These are phyloP conservation scores for Halictus rubicundus DNA, from an alignment of 1,140 invertebrate genomes.

Conservation along the genomic window DNA sequence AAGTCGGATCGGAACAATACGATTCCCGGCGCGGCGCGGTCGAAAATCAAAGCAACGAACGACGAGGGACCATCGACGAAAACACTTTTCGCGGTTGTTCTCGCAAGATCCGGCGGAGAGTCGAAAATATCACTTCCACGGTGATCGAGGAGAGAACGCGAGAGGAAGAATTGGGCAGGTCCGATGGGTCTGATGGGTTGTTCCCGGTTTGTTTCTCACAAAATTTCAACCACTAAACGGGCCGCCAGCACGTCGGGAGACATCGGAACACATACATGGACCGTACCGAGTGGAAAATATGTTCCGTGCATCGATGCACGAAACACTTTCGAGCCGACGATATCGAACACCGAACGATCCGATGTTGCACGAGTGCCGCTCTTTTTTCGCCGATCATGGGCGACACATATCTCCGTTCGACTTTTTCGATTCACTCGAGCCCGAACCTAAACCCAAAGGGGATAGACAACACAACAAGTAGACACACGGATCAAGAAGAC, in stretches of 20 bases:
- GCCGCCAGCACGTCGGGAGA: background rate
- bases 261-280: background rate
- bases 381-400: constrained; percentile 16
- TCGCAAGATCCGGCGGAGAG: too few relatives aligned
- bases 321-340: constrained; percentile 10
- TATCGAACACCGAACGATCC: constrained; percentile 1
- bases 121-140: too few relatives aligned
- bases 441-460: constrained; percentile 25
- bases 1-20: background rate
- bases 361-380: background rate
- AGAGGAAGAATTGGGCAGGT: too few relatives aligned
- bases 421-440: constrained; percentile 26
- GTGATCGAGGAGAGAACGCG: too few relatives aligned
- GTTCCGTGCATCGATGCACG: constrained; percentile 9
- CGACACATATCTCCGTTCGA: constrained; percentile 1
- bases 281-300: background rate
- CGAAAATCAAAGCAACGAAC: background rate
- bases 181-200: too few relatives aligned
- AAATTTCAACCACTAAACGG: constrained; percentile 9
- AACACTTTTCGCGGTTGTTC: background rate
- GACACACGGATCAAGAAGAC: constrained; percentile 29
- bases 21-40: background rate
- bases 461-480: constrained; percentile 35
- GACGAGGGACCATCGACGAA: background rate
- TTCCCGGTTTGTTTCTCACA: background rate